A percentile compares a stretch with the other conserved stretches of the same genome.
These are phyloP conservation scores for Varroa destructor DNA, from an alignment of 1,140 invertebrate genomes.

Conservation along the genomic window DNA sequence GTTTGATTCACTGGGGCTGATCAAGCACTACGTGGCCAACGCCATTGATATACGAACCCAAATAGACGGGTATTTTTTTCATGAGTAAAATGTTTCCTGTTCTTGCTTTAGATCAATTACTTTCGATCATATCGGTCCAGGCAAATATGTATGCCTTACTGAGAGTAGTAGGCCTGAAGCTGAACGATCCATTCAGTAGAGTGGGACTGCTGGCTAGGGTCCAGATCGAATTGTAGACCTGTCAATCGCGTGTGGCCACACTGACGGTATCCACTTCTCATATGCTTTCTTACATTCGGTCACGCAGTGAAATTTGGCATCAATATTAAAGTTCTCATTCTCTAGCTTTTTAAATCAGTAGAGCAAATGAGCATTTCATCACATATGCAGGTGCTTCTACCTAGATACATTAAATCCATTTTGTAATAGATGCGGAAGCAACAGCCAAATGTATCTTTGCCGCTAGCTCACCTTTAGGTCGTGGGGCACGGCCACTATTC, in stretches of 20 bases:
- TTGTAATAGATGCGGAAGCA: constrained; percentile 55
- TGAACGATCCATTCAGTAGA: neutral
- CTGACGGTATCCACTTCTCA: constrained; percentile 13
- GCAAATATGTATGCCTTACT: neutral
- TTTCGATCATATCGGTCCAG: constrained; percentile 2
- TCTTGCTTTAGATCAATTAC: neutral
- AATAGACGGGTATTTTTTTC: neutral
- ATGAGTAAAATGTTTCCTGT: neutral
- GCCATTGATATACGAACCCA: neutral
- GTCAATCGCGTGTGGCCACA: constrained; percentile 55
- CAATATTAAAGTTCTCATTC: constrained; percentile 47
- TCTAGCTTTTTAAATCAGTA: constrained; percentile 32
- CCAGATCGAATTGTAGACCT: constrained; percentile 70
- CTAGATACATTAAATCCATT: constrained; percentile 47
- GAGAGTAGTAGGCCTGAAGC: neutral
- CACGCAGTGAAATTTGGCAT: constrained; percentile 49
- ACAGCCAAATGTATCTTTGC: constrained; percentile 66
- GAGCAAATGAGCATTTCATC: constrained; percentile 51
- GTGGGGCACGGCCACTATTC: constrained; percentile 61
- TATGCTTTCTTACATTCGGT: constrained; percentile 37
- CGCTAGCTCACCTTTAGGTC: constrained; percentile 49
- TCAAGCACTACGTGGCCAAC: no score
- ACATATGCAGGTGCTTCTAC: constrained; percentile 51
- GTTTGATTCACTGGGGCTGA: no score
- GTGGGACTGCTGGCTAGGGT: neutral